A percentile compares a stretch with the other conserved stretches of the same genome.
Evolutionary conservation across 2,888 invertebrate genomes (phyloP).

Genomic region (Phasia obesa): DNA sequence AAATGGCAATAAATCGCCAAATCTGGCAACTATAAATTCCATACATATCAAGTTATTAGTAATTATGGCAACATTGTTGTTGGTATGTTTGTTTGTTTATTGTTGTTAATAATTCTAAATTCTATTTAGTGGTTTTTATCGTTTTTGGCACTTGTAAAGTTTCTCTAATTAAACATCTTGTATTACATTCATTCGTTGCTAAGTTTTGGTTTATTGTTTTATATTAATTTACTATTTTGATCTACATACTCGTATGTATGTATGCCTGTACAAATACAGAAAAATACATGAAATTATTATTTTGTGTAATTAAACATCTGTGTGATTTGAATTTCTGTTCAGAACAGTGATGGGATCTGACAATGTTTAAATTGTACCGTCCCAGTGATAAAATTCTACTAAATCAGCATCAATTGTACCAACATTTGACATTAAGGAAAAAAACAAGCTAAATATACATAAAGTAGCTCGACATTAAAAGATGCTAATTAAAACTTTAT

Average conservation of each 20-base stretch:
- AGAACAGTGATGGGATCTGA: background rate
- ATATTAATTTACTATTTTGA: background rate
- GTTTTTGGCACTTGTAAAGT: constrained; percentile 40
- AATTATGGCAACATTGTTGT: constrained; percentile 9
- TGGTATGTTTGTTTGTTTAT: too few relatives aligned
- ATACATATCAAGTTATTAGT: constrained; percentile 19
- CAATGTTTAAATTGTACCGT: too few relatives aligned
- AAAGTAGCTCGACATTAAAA: too few relatives aligned
- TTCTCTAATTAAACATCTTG: constrained; percentile 35
- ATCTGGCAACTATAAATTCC: too few relatives aligned
- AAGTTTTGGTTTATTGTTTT: background rate
- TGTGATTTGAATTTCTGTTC: background rate
- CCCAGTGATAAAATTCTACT: too few relatives aligned
- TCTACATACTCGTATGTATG: too few relatives aligned
- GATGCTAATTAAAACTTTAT: too few relatives aligned
- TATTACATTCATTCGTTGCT: constrained; percentile 14
- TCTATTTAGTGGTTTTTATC: constrained; percentile 29
- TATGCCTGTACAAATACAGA: background rate
- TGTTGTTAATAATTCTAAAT: too few relatives aligned
- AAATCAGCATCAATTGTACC: too few relatives aligned
- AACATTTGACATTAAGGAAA: too few relatives aligned
- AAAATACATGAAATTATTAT: background rate
- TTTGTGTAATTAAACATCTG: constrained; percentile 9
- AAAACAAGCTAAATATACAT: too few relatives aligned
- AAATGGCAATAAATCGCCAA: too few relatives aligned